phyloP scores from a whole-genome alignment of 2,113 vertebrate species.

The Cyanoliseus patagonus region DNA sequence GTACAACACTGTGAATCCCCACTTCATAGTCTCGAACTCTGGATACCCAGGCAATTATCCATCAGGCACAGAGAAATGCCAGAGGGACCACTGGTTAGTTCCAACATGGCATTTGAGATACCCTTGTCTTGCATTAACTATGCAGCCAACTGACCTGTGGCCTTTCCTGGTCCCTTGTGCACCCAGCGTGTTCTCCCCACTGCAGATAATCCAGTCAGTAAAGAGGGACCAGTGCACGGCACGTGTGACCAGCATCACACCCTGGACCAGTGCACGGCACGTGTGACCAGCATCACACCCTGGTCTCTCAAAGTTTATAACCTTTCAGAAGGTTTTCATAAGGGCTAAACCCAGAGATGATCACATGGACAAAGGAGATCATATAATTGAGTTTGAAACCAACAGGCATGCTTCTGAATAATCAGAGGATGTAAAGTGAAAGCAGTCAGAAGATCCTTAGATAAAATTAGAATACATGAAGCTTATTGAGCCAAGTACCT shows the following conservation, averaged over 20 bases:
- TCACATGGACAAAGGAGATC: background rate
- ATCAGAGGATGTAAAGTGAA: background rate
- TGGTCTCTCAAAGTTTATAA: background rate
- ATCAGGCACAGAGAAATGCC: background rate
- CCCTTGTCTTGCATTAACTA: background rate
- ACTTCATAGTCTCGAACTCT: background rate
- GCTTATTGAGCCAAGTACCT: slow-evolving; percentile 23
- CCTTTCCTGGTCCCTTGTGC: background rate
- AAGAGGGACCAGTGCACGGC: background rate
- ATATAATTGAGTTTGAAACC: background rate
- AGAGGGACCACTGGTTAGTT: background rate
- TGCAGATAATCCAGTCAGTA: rapidly evolving
- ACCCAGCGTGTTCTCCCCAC: background rate
- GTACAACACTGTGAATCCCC: background rate
- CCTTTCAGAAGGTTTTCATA: background rate
- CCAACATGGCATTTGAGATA: background rate
- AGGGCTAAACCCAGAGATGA: background rate
- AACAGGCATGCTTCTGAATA: slow-evolving; percentile 3
- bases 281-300: background rate
- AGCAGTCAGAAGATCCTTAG: background rate
- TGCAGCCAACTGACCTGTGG: too few relatives aligned
- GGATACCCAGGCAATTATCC: rapidly evolving
- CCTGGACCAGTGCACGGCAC: rapidly evolving
- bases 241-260: too few relatives aligned
- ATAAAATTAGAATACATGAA: background rate